Base-by-base conservation (phyloP, 2,888 invertebrate genomes). In the Aplocera efformata region DNA sequence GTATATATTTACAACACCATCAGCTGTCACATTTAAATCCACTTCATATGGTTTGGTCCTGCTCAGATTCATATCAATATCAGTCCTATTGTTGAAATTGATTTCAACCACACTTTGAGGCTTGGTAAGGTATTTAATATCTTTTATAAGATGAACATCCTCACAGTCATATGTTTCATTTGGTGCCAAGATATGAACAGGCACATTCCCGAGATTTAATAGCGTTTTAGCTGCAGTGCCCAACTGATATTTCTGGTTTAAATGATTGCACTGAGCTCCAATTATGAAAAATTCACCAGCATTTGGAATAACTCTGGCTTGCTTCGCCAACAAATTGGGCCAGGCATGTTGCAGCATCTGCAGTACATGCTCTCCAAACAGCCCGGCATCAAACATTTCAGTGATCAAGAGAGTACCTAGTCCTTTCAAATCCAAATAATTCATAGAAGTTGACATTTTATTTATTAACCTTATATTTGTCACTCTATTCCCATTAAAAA, bases 301-400 rank as follows among this genome's bases (percentile, higher is more conserved):
- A 35, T 79, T 72, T 1, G 94, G 94, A 43, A 94, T 77, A 2
- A 94, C 85, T 62, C 81, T 80, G 3, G 88, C 90, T 34, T 64
- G 58, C 10, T 73, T 54, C 13, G 59, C 53, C 10, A 94, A 66
- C 27, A 95, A 80, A 53, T 90, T 71, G 39, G 90, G 77, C 90
- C 92, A 92, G 4, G 94, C 94, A 79, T 95, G 93, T 26, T 90
- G 73, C 26, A 94, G 66, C 9, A 92, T 91, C 52, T 90, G 85
- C 27, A 96, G 69, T 22, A 93, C 89, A 58, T 91, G 89, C 75
- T 96, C 96, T 1, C 96, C 95, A 72, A 96, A 92, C 13, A 95
- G 67, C 0, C 93, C 95, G 32, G 93, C 92, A 83, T 96, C 96
- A 80, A 96, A 93, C 49, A 92, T 91, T 79, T 96, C 95, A 1